Conservation (phyloP, 1,140 invertebrate genomes). For the Oppia nitens region DNA sequence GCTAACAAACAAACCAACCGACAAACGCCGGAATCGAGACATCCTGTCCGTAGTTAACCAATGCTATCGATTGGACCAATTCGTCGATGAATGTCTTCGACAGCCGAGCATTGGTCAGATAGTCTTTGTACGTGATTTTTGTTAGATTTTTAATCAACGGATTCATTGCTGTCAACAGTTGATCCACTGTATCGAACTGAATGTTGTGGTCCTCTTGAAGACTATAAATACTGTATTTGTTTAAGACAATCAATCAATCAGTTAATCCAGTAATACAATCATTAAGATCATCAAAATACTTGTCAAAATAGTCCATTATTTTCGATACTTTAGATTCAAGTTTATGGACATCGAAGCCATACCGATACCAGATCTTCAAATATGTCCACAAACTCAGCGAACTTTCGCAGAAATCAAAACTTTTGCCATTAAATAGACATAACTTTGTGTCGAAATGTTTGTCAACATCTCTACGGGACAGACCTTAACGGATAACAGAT, state of each 20-base stretch:
- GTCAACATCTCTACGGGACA: constrained; percentile 18
- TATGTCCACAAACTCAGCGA: constrained; percentile 31
- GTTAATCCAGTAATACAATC: constrained; percentile 5
- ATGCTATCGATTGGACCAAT: constrained; percentile 35
- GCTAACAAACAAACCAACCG: constrained; percentile 31
- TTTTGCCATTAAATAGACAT: constrained; percentile 35
- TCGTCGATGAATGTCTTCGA: constrained; percentile 37
- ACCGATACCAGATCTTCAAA: constrained; percentile 36
- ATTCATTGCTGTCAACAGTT: constrained; percentile 37
- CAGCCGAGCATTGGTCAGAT: constrained; percentile 32
- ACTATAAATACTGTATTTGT: constrained; percentile 38
- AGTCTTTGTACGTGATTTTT: constrained; percentile 28
- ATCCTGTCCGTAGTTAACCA: constrained; percentile 46
- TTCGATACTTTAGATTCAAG: constrained; percentile 30
- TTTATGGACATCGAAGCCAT: constrained; percentile 35
- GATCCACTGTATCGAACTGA: constrained; percentile 34
- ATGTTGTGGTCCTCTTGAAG: constrained; percentile 33
- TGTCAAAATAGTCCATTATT: constrained; percentile 31
- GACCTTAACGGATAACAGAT: too few relatives aligned
- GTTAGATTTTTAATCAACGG: constrained; percentile 34
- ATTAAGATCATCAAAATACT: constrained; percentile 22
- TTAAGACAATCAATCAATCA: constrained; percentile 8
- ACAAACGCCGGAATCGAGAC: constrained; percentile 41
- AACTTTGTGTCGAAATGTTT: constrained; percentile 22
- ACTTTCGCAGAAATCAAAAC: constrained; percentile 37